Evolutionary conservation across 2,113 vertebrate species (phyloP).

Genomic region (Sardina pilchardus): DNA sequence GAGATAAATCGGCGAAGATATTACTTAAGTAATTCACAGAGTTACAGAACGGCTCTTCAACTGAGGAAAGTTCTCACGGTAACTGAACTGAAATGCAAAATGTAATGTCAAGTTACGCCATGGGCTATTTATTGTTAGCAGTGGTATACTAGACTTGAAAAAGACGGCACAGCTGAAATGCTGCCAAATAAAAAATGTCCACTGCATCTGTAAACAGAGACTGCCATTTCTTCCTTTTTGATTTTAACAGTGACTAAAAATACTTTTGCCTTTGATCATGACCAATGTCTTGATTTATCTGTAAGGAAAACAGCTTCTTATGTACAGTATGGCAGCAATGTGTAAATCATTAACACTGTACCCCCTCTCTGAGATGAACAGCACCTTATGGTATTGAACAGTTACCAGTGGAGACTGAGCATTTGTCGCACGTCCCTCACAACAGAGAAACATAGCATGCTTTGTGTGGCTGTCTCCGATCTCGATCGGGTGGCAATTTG

Average conservation of each 20-base stretch:
- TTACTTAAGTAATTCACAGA: too few relatives aligned
- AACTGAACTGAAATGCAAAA: neutral
- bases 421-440: neutral
- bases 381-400: neutral
- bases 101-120: neutral
- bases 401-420: neutral
- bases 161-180: too few relatives aligned
- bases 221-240: too few relatives aligned
- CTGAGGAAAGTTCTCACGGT: neutral
- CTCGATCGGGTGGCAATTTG: neutral
- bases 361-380: neutral
- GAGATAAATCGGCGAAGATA: too few relatives aligned
- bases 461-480: conserved; percentile 1
- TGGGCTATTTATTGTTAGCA: neutral
- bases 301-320: too few relatives aligned
- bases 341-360: neutral
- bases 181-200: too few relatives aligned
- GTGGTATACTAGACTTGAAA: neutral
- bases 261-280: too few relatives aligned
- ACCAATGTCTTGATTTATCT: too few relatives aligned
- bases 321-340: neutral
- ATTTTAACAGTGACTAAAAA: too few relatives aligned
- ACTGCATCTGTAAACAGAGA: too few relatives aligned
- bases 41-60: too few relatives aligned
- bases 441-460: neutral